Evolutionary conservation across 2,888 invertebrate species (phyloP).

Genomic region (Sesia bembeciformis): DNA sequence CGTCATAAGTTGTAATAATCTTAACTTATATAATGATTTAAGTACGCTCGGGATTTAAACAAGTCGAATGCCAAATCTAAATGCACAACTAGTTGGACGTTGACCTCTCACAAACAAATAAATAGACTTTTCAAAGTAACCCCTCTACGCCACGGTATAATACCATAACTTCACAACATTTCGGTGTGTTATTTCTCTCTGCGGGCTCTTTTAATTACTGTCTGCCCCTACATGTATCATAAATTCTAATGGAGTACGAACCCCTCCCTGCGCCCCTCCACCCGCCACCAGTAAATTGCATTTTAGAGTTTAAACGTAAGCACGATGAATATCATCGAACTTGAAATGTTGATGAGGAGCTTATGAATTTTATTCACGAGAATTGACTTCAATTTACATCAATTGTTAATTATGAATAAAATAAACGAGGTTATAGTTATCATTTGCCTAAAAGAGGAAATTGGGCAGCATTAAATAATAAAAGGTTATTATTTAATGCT

Average conservation of each 20-base stretch:
- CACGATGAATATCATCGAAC: constrained; percentile 4
- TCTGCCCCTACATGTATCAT: constrained; percentile 56
- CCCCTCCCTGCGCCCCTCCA: constrained; percentile 18
- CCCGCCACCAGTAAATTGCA: constrained; percentile 40
- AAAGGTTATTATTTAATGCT: no score
- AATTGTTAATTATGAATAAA: no score
- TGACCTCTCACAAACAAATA: constrained; percentile 21
- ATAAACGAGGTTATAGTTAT: no score
- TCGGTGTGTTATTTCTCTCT: constrained; percentile 47
- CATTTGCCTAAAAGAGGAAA: no score
- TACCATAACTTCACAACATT: constrained; percentile 34
- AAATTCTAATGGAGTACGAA: constrained; percentile 61
- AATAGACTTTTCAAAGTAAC: constrained; percentile 26
- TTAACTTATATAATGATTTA: no score
- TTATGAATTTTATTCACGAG: background rate
- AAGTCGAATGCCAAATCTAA: no score
- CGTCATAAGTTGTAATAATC: no score
- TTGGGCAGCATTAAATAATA: no score
- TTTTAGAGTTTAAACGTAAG: constrained; percentile 48
- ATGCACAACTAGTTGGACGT: constrained; percentile 1
- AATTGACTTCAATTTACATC: no score
- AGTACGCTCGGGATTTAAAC: no score
- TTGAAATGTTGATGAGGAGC: background rate
- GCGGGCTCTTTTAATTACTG: constrained; percentile 65
- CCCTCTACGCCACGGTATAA: constrained; percentile 15